Conservation (phyloP, 2,113 vertebrate species). For the Brachyhypopomus occidentalis region DNA sequence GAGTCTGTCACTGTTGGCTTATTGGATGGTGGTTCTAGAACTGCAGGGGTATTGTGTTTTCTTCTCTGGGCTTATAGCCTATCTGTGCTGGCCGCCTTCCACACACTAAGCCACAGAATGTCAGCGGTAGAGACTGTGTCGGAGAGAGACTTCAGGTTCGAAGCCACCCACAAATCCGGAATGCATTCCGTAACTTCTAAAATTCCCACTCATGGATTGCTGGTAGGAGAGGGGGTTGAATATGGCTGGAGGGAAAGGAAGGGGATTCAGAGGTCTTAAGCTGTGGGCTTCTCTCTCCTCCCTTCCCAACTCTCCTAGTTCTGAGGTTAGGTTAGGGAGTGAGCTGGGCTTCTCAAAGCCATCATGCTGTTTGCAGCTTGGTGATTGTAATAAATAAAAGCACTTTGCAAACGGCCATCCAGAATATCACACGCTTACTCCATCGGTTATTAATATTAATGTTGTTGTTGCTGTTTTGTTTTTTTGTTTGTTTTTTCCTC, state of each 20-base stretch:
- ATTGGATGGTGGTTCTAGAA: conserved; percentile 28
- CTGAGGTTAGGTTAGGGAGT: conserved; percentile 46
- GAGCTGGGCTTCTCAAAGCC: conserved; percentile 55
- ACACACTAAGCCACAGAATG: conserved; percentile 47
- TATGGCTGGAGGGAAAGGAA: conserved; percentile 14
- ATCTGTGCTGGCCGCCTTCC: conserved; percentile 51
- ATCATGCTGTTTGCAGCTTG: conserved; percentile 70
- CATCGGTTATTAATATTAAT: conserved; percentile 70
- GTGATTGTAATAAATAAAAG: conserved; percentile 75
- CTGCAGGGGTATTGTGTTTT: conserved; percentile 41
- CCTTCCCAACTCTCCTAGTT: conserved; percentile 36
- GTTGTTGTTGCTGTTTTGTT: conserved; percentile 59
- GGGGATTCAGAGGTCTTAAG: conserved; percentile 38
- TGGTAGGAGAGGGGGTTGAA: conserved; percentile 48
- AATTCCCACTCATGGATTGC: conserved; percentile 61
- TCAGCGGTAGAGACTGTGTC: conserved; percentile 36
- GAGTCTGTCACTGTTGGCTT: background rate
- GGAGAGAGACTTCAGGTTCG: conserved; percentile 50
- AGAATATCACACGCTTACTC: conserved; percentile 69
- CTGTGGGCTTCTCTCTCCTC: conserved; percentile 44
- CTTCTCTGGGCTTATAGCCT: conserved; percentile 52
- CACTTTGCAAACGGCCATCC: conserved; percentile 79
- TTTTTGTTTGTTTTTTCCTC: conserved; percentile 55
- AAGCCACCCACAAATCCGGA: conserved; percentile 61
- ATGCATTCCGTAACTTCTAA: conserved; percentile 74